Conservation (phyloP, 2,113 vertebrate species). For the Neotoma lepida region DNA sequence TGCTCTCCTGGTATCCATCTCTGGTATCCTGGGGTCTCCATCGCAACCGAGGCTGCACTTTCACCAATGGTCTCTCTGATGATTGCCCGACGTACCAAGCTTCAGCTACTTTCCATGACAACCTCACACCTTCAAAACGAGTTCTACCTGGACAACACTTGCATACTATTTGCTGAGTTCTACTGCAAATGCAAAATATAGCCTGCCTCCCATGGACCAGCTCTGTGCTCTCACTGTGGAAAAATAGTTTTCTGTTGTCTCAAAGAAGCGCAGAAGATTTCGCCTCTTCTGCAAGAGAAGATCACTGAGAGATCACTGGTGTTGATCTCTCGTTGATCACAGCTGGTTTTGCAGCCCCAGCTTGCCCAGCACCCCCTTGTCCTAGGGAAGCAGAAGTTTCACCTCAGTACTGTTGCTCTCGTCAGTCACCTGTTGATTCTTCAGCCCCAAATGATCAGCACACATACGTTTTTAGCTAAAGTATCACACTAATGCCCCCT, state of each 20-base stretch:
- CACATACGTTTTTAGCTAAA: background rate
- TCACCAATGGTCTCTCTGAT: background rate
- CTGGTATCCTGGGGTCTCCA: background rate
- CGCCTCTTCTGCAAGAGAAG: background rate
- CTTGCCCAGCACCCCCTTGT: background rate
- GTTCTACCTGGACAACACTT: background rate
- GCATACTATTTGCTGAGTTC: background rate
- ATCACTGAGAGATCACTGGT: background rate
- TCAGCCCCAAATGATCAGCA: background rate
- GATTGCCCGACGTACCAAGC: background rate
- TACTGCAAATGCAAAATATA: background rate
- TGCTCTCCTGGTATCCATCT: background rate
- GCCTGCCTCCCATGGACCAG: background rate
- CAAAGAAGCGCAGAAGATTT: background rate
- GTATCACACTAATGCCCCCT: background rate
- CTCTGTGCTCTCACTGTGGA: background rate
- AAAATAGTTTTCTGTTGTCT: background rate
- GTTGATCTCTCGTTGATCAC: background rate
- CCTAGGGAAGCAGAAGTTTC: background rate
- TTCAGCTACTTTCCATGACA: background rate
- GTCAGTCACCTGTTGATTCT: background rate
- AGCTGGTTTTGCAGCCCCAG: background rate
- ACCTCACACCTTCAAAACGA: no score
- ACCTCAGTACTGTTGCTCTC: background rate
- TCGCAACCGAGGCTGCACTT: background rate